These are phyloP conservation scores for Macquaria ambigua DNA, from an alignment of 2,113 vertebrate genomes.

Conservation along the genomic window DNA sequence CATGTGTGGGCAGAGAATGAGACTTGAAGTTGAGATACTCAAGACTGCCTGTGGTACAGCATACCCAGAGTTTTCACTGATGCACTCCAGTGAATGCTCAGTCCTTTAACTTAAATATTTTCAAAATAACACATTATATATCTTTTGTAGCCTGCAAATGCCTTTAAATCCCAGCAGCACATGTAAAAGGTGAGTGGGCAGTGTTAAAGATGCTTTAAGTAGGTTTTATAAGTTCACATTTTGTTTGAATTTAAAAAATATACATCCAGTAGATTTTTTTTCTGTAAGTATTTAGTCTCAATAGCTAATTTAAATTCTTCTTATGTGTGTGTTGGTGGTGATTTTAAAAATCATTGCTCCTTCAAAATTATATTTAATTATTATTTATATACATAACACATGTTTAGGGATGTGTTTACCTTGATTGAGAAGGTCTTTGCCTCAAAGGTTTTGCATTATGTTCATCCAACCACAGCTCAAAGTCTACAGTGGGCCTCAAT, in stretches of 20 bases:
- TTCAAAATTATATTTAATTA: neutral
- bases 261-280: neutral
- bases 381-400: too few relatives aligned
- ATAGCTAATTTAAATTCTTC: neutral
- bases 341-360: neutral
- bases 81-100: neutral
- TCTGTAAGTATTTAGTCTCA: neutral
- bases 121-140: neutral
- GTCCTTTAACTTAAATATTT: neutral
- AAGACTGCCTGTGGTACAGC: slow-evolving; percentile 48
- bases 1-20: slow-evolving; percentile 67
- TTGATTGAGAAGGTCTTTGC: neutral
- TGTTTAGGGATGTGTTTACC: neutral
- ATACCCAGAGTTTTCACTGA: neutral
- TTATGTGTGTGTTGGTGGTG: neutral
- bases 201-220: neutral
- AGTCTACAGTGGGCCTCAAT: neutral
- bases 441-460: neutral
- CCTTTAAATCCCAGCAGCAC: neutral
- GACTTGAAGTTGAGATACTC: slow-evolving; percentile 53
- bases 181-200: neutral
- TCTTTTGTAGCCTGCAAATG: neutral
- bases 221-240: neutral
- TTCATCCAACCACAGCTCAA: neutral
- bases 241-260: neutral